Conservation (phyloP, 2,888 invertebrate species). For the Mimachlamys varia region DNA sequence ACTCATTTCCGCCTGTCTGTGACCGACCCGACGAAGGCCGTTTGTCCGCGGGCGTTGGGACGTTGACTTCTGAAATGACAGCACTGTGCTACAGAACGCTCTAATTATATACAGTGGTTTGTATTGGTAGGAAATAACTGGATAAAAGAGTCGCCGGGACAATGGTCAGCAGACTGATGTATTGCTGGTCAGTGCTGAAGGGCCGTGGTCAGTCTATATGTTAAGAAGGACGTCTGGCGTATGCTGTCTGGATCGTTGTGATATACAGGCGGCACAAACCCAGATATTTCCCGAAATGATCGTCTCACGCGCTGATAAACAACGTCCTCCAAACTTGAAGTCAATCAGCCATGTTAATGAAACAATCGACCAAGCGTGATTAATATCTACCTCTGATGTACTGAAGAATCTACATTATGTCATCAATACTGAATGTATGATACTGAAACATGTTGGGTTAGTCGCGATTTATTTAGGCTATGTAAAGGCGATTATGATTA, state of each 20-base stretch:
- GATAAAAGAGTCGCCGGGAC: background rate
- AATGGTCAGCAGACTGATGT: background rate
- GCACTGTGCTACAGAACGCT: background rate
- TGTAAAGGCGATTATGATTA: too few species aligned
- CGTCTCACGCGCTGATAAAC: background rate
- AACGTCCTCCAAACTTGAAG: background rate
- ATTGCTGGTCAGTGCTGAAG: background rate
- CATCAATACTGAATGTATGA: background rate
- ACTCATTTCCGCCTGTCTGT: background rate
- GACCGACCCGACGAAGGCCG: background rate
- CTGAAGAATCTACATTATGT: background rate
- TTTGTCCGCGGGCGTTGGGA: background rate
- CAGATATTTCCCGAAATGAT: background rate
- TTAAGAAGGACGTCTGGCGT: background rate
- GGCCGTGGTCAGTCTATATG: slow-evolving; percentile 9
- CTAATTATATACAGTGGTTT: background rate
- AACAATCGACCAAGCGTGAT: background rate
- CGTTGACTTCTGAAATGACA: background rate
- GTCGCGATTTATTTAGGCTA: too few species aligned
- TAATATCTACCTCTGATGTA: background rate
- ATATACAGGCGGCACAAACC: background rate
- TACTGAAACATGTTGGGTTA: too few species aligned
- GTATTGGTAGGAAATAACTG: background rate
- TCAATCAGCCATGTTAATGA: background rate
- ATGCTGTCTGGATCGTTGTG: background rate